A percentile compares a stretch with the other conserved stretches of the same genome.
These are phyloP conservation scores for Steinernema hermaphroditum DNA, from an alignment of 2,888 invertebrate species.

Conservation along the genomic window DNA sequence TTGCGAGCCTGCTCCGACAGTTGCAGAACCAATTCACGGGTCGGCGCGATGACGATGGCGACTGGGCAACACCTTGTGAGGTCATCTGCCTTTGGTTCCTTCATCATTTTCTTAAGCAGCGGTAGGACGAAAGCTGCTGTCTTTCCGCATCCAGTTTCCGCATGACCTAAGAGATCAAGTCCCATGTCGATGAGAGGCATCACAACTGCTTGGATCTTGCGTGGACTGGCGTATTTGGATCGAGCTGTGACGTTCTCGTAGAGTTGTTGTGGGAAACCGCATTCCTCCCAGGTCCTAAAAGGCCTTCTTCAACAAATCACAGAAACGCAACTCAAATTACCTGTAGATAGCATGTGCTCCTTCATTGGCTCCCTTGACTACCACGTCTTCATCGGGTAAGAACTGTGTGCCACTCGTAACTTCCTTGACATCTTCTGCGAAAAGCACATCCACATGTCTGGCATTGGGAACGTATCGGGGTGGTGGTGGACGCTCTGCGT, in stretches of 20 bases:
- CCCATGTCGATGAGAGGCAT: slow-evolving; percentile 81
- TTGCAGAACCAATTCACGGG: slow-evolving; percentile 85
- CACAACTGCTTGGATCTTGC: slow-evolving; percentile 89
- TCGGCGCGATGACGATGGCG: slow-evolving; percentile 84
- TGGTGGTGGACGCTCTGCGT: too few species aligned
- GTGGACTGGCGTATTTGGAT: slow-evolving; percentile 71
- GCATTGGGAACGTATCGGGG: too few species aligned
- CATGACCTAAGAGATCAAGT: slow-evolving; percentile 92
- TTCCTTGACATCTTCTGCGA: too few species aligned
- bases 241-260: slow-evolving; percentile 35
- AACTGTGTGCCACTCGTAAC: too few species aligned
- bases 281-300: slow-evolving; percentile 48
- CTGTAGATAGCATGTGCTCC: too few species aligned
- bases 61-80: slow-evolving; percentile 72
- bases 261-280: slow-evolving; percentile 38
- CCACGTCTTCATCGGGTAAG: too few species aligned
- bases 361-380: too few species aligned
- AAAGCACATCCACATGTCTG: too few species aligned
- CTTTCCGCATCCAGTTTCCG: slow-evolving; percentile 96
- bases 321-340: too few species aligned
- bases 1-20: slow-evolving; percentile 71
- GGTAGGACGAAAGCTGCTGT: slow-evolving; percentile 91
- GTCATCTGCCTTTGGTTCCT: slow-evolving; percentile 67
- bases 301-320: too few species aligned
- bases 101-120: slow-evolving; percentile 74